Percentiles rank a stretch among this genome's conserved stretches.
Evolutionary conservation across 2,888 invertebrate species (phyloP).

Genomic region (Zaprionus lineosus): DNA sequence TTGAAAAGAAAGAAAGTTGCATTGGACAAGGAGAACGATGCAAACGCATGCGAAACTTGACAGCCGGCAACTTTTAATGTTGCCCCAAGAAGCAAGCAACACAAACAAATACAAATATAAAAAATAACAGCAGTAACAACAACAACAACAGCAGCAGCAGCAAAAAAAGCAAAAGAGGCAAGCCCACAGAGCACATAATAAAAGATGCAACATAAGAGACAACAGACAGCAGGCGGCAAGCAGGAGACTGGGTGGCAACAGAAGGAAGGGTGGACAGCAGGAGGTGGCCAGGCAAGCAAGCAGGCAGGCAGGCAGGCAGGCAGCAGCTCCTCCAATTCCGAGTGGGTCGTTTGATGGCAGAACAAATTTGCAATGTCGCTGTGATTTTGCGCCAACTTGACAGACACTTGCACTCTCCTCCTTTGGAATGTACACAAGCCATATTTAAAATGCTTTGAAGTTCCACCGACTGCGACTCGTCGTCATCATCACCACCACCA

Average conservation of each 20-base stretch:
- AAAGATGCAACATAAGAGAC: constrained; percentile 18
- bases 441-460: constrained; percentile 70
- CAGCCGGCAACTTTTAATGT: constrained; percentile 82
- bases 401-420: constrained; percentile 46
- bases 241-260: neutral
- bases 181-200: constrained; percentile 28
- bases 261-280: neutral
- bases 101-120: constrained; percentile 6
- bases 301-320: constrained; percentile 1
- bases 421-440: constrained; percentile 59
- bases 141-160: too few relatives aligned
- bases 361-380: constrained; percentile 70
- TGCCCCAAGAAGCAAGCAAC: constrained; percentile 48
- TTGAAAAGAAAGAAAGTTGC: constrained; percentile 53
- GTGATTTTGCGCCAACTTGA: constrained; percentile 60
- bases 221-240: neutral
- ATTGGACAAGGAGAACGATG: constrained; percentile 60
- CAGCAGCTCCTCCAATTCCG: constrained; percentile 36
- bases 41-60: constrained; percentile 73
- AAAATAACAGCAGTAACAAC: constrained; percentile 22
- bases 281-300: too few relatives aligned
- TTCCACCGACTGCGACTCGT: constrained; percentile 46
- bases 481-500: neutral
- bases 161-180: too few relatives aligned
- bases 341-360: constrained; percentile 75